phyloP scores from a whole-genome alignment of 2,888 invertebrate species.

The Gisinianus flammeolus region DNA sequence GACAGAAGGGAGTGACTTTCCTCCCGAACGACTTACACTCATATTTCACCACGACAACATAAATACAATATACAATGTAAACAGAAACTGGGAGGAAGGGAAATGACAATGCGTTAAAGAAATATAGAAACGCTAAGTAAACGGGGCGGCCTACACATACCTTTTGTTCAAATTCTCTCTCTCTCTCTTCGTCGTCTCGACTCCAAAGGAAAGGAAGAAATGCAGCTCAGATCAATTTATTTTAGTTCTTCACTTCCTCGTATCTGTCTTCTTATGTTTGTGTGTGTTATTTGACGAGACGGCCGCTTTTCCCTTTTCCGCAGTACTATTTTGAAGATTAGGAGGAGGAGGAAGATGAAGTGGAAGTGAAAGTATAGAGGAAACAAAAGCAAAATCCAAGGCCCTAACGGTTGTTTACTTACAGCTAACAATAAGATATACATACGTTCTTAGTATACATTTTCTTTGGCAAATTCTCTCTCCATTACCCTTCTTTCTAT shows the following conservation, averaged over 20 bases:
- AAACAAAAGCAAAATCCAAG: no score
- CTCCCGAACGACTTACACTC: no score
- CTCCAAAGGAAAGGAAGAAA: neutral
- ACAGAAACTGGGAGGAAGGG: no score
- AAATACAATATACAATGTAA: no score
- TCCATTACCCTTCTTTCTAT: neutral
- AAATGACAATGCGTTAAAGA: no score
- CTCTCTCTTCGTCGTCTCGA: neutral
- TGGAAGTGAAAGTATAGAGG: no score
- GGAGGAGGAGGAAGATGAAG: neutral
- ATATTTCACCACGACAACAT: no score
- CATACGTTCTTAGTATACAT: neutral
- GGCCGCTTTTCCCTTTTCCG: neutral
- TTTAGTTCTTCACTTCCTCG: neutral
- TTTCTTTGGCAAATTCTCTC: neutral
- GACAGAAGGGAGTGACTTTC: no score
- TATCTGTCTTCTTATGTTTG: neutral
- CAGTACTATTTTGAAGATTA: neutral
- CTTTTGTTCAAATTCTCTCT: neutral
- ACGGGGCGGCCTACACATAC: no score
- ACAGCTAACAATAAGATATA: neutral
- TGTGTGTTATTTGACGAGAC: neutral
- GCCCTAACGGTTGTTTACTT: neutral
- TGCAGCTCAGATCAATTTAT: slow-evolving; percentile 3
- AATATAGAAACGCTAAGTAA: no score